Evolutionary conservation across 2,113 vertebrate genomes (phyloP).

Genomic region (Eudyptes chrysolophus): DNA sequence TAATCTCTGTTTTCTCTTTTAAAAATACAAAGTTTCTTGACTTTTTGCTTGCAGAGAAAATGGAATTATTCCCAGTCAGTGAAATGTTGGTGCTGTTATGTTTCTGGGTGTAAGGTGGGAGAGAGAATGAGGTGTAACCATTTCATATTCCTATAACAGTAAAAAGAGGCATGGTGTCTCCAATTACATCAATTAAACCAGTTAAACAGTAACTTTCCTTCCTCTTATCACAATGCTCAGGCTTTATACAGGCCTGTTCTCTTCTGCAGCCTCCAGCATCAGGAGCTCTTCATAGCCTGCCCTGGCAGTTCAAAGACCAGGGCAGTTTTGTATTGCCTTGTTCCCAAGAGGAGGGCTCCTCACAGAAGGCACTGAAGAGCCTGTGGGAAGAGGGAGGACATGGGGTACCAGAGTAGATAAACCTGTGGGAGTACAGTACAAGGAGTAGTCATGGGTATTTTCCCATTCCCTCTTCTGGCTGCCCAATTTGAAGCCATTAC

Average conservation of each 20-base stretch:
- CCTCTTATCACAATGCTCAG: neutral
- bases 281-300: neutral
- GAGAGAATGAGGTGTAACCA: neutral
- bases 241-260: neutral
- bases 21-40: neutral
- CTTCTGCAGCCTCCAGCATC: neutral
- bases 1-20: conserved; percentile 7
- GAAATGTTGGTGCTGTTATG: neutral
- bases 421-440: neutral
- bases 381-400: neutral
- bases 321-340: neutral
- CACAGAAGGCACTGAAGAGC: neutral
- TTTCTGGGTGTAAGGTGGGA: neutral
- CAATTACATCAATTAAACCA: neutral
- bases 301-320: neutral
- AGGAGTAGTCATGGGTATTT: neutral
- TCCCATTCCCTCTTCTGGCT: neutral
- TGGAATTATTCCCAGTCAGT: neutral
- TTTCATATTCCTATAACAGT: neutral
- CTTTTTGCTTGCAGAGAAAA: conserved; percentile 4
- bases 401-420: neutral
- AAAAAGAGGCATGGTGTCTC: neutral
- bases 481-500: neutral
- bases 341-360: fast-evolving
- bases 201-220: neutral